Evolutionary conservation across 2,113 vertebrate species (phyloP), one percentile per base, ranked within the genome.

Genomic region (Spea multiplicata): DNA sequence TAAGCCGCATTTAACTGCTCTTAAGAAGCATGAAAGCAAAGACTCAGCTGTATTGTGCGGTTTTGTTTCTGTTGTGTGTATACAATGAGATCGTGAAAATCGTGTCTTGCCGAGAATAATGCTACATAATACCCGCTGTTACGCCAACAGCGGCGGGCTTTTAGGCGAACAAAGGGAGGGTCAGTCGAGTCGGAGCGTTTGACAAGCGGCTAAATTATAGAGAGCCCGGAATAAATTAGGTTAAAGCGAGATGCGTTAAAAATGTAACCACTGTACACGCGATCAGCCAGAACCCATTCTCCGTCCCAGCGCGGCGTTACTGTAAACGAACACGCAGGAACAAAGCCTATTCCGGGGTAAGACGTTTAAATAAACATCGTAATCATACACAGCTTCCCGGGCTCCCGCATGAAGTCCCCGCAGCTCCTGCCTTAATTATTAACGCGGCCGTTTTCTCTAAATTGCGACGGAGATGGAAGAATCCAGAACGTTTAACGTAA

Each of bases 11-110:
- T 78, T 30, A 72, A 9, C 48, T 5, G 45, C 44, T 30, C 48
- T 59, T 14, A 8, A 61, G 52, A 44, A 57, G 0, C 52, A 78
- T 65, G 47, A 72, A 78, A 66, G 69, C 49, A 17, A 72, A 61
- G 2, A 47, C 49, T 53, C 61, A 17, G 69, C 59, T 45, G 76
- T 44, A 72, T 78, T 78, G 76, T 72, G 69, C 69, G 13, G 9
- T 8, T n/a, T 3, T 47, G 44, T 50, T n/a, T 69, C 66, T 70
- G 52, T 77, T 72, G 8, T 71, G 2, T 66, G 14, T 53, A 78
- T 44, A 45, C 48, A 65, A 77, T 62, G 12, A 61, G 53, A 65
- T 65, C 53, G 10, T 44, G 16, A 44, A 16, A 78, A 50, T 49
- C n/a, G 12, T 12, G 14, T 9, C 57, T 48, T 49, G 69, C 61